These are phyloP conservation scores for Anoncus sp. DNA, from an alignment of 2,888 invertebrate species.

Conservation along the genomic window DNA sequence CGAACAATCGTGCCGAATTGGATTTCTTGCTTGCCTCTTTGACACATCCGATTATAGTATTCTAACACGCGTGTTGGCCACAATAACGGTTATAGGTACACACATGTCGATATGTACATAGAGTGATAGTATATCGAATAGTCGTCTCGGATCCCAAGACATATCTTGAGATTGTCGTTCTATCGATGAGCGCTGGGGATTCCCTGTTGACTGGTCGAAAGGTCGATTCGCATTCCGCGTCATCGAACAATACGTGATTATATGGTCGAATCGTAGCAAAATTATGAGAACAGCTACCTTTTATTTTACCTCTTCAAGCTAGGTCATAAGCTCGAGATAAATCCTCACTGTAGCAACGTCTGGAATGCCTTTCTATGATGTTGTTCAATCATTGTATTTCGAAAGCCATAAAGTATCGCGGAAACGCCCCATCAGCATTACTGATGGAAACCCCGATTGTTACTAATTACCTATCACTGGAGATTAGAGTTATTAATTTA, in stretches of 20 bases:
- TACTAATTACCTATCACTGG: too few species aligned
- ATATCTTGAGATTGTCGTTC: conserved; percentile 2
- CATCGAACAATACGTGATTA: conserved; percentile 15
- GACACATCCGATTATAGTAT: conserved; percentile 33
- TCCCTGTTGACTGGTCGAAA: conserved; percentile 11
- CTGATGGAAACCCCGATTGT: too few species aligned
- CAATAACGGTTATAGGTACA: conserved; percentile 21
- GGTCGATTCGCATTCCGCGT: background rate
- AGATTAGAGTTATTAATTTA: too few species aligned
- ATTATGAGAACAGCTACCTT: background rate
- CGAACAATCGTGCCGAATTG: conserved; percentile 42
- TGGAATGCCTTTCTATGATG: too few species aligned
- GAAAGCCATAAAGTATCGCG: too few species aligned
- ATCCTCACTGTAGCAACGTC: too few species aligned
- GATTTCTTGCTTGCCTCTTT: conserved; percentile 26
- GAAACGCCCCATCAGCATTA: too few species aligned
- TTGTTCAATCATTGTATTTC: too few species aligned
- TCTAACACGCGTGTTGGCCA: background rate
- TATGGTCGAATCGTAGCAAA: background rate
- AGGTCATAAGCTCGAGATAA: too few species aligned
- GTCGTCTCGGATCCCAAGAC: conserved; percentile 1
- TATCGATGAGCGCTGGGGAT: conserved; percentile 21
- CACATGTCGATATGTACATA: background rate
- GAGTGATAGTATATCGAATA: background rate
- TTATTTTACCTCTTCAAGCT: background rate